Evolutionary conservation across 1,140 invertebrate species (phyloP), one percentile per base, ranked within the genome.

Genomic region (Drosophila mayri): DNA sequence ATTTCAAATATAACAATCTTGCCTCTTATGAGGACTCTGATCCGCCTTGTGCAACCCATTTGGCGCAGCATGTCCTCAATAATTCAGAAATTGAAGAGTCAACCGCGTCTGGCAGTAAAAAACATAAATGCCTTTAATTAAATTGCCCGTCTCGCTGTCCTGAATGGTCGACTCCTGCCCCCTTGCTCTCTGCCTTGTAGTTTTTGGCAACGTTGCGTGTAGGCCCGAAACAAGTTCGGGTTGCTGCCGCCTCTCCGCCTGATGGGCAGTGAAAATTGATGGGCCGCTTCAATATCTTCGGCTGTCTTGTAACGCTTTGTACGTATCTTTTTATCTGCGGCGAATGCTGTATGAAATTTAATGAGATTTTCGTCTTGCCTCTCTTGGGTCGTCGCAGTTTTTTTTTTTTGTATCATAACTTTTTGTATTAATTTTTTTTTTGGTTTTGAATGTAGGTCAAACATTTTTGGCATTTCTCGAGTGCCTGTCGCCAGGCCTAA

Each of bases 41-140:
- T 7, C 4, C 4, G 12, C 28, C 22, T 20, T 28, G 12, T 18
- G 8, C 32, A 65, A 37, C 16, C 46, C 32, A 37, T 35, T 54
- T 54, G 22, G 22, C 46, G 14, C 20, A 20, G 49, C 37, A 10
- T 20, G 38, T 37, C 18, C n/a, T n/a, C 38, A 50, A 30, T 46
- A 68, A 35, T 18, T 14, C 60, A 57, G 46, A 68, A 54, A 61
- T 61, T 43, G 60, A 75, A 68, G 55, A 79, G 63, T 59, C 61
- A 76, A 66, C 60, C 60, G 63, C 63, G 55, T 55, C 59, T 54
- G 57, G 66, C 75, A 59, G 54, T 59, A 88, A 85, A 80, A 73
- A 63, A 62, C 71, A 83, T 77, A 83, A 88, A 73, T 88, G 80
- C 84, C 76, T 87, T 87, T 90, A 84, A 87, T 87, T 88, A 87